Evolutionary conservation across 2,888 invertebrate species (phyloP).

Genomic region (Lithosia quadra): DNA sequence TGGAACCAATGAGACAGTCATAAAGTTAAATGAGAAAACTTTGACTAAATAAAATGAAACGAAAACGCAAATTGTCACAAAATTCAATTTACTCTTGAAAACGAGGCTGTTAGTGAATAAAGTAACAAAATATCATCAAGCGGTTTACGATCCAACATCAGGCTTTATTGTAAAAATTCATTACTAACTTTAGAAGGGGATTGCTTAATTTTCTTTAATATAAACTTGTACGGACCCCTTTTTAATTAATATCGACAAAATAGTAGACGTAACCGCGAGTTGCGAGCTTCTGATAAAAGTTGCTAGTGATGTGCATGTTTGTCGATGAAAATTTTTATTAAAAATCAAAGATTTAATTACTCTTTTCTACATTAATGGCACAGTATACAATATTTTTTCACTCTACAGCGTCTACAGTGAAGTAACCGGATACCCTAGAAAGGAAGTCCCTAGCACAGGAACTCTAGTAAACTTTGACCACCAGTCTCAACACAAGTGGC

Average conservation of each 20-base stretch:
- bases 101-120: constrained; percentile 58
- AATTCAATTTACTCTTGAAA: constrained; percentile 58
- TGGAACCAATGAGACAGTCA: neutral
- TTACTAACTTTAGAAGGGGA: constrained; percentile 78
- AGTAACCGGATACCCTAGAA: too few species aligned
- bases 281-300: constrained; percentile 70
- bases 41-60: constrained; percentile 19
- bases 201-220: constrained; percentile 87
- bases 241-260: constrained; percentile 87
- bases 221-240: constrained; percentile 85
- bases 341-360: too few species aligned
- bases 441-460: too few species aligned
- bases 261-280: constrained; percentile 78
- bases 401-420: too few species aligned
- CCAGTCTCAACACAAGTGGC: too few species aligned
- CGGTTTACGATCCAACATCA: constrained; percentile 55
- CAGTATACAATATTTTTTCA: too few species aligned
- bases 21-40: constrained; percentile 17
- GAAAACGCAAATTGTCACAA: constrained; percentile 40
- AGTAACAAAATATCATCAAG: constrained; percentile 59
- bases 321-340: constrained; percentile 22
- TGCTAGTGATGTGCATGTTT: constrained; percentile 63
- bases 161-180: constrained; percentile 77
- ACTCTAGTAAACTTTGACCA: too few species aligned
- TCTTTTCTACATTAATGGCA: too few species aligned